Conservation (phyloP, 2,113 vertebrate species). For the Dipodomys stephensi region DNA sequence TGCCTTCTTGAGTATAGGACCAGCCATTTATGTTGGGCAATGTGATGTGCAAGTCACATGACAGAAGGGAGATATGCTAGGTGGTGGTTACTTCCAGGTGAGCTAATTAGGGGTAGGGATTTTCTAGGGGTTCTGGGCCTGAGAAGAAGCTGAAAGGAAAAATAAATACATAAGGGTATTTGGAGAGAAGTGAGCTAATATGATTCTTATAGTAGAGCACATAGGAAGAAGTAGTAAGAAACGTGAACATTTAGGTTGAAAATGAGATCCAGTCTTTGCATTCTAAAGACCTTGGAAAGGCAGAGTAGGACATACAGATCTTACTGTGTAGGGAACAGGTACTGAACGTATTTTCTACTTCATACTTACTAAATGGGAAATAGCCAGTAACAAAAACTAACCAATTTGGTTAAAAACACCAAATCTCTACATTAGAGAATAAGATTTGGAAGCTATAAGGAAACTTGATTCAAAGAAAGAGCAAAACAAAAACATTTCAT, state of each 20-base stretch:
- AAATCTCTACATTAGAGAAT: background rate
- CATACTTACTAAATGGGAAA: background rate
- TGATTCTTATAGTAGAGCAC: background rate
- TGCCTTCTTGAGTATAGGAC: background rate
- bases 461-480: background rate
- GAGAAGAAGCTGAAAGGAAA: too few species aligned
- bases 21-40: too few species aligned
- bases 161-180: background rate
- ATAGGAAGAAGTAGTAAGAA: background rate
- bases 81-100: background rate
- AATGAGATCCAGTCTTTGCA: background rate
- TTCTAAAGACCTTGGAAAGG: background rate
- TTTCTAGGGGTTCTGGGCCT: too few species aligned
- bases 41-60: accelerated
- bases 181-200: background rate
- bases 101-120: background rate
- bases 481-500: background rate
- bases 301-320: background rate
- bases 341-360: background rate
- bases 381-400: background rate
- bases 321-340: background rate
- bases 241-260: background rate
- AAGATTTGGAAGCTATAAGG: background rate
- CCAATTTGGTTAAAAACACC: background rate
- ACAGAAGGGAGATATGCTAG: background rate